Base-by-base conservation (phyloP, 2,888 invertebrate genomes). In the Eurois occulta region DNA sequence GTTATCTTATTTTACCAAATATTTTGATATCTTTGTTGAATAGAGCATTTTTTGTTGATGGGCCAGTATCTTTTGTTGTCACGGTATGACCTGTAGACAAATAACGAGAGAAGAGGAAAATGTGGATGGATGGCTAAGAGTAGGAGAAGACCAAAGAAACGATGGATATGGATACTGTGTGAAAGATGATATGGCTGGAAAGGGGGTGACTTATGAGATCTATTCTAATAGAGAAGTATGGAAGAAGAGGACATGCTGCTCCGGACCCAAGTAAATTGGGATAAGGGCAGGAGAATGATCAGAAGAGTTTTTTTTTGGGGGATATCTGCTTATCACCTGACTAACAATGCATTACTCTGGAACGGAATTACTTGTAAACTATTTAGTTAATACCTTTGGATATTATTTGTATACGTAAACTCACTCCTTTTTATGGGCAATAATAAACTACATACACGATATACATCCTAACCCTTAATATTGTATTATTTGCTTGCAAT, bases 1-100 rank as follows among this genome's bases (percentile, higher is more conserved):
- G 65, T 66, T 78, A 81, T 58, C 55, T 72, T 80, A 21, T 55
- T 74, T 35, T 21, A 75, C 13, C 6, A 64, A 76, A 64, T n/a
- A 38, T 75, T 68, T 68, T 41, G 41, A 65, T 65, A 28, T 28
- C 65, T 65, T 65, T n/a, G 41, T 65, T 41, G n/a, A 1, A 41
- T 65, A n/a, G 24, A 65, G 8, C n/a, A 8, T n/a, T 4, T 16
- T n/a, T 35, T 41, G 5, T 41, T 65, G 1, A 41, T 41, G 41
- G 64, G n/a, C 8, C n/a, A 38, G n/a, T 41, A 21, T 62, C 4
- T 62, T 28, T 8, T 65, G 16, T n/a, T 7, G 41, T 64, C 62
- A 58, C 58, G 7, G n/a, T n/a, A n/a, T 41, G 3, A 65, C 41
- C 8, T 41, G 10, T 28, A 21, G 18, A 60, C 32, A 16, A 32